phyloP scores from a whole-genome alignment of 2,797 vertebrate species.

The Pseudochirops corinnae region DNA sequence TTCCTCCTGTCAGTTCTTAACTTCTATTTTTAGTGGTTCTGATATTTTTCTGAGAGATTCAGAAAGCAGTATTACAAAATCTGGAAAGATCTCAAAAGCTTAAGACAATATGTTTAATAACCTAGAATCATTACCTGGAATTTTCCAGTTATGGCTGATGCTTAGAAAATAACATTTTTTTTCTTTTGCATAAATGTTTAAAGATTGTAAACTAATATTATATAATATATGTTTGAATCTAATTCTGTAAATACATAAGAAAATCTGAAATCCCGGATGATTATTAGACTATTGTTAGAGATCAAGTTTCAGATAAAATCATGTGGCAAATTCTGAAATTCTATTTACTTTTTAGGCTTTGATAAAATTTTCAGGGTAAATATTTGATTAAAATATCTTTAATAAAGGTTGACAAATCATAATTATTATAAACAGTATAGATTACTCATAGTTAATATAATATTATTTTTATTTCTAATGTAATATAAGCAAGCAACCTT shows the following conservation, averaged over 20 bases:
- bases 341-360: conserved; percentile 2
- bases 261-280: conserved; percentile 6
- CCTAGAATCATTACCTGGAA: not conserved
- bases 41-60: conserved; percentile 34
- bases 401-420: conserved; percentile 7
- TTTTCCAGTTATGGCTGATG: conserved; percentile 29
- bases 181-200: conserved; percentile 37
- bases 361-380: not conserved
- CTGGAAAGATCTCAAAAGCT: not conserved
- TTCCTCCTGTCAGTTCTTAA: not conserved
- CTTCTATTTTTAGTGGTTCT: conserved; percentile 48
- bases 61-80: conserved; percentile 12
- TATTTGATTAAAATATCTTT: conserved; percentile 49
- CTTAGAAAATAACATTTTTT: conserved; percentile 48
- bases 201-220: conserved; percentile 33
- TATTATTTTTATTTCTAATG: conserved; percentile 46
- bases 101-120: conserved; percentile 24
- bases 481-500: not conserved
- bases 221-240: not conserved
- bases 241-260: conserved; percentile 5
- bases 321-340: conserved; percentile 31
- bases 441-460: conserved; percentile 16
- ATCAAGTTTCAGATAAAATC: conserved; percentile 42
- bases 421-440: not conserved
- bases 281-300: conserved; percentile 4